phyloP scores from a whole-genome alignment of 2,797 vertebrate genomes.

The Chaenodraco wilsoni region DNA sequence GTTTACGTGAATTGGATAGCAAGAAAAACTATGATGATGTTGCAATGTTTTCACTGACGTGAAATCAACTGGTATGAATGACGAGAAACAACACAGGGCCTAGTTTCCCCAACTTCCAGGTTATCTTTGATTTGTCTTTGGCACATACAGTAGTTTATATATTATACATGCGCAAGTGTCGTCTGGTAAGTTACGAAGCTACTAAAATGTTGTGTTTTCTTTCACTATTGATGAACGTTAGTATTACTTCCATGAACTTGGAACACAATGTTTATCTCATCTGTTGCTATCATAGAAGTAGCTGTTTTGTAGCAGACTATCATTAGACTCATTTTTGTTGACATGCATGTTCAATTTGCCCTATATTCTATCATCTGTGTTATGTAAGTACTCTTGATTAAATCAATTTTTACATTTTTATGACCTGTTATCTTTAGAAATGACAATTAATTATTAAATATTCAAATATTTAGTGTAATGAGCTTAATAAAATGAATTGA shows the following conservation, averaged over 20 bases:
- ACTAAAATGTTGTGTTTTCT: background rate
- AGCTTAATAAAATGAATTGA: background rate
- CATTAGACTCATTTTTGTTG: background rate
- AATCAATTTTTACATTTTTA: background rate
- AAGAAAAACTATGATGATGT: constrained; percentile 45
- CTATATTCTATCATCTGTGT: background rate
- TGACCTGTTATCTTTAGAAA: background rate
- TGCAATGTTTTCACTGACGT: constrained; percentile 65
- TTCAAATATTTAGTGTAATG: background rate
- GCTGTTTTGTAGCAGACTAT: constrained; percentile 11
- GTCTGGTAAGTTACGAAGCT: background rate
- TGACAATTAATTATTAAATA: background rate
- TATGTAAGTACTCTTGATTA: background rate
- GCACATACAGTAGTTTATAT: background rate
- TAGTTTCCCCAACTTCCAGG: constrained; percentile 26
- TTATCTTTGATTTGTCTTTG: constrained; percentile 23
- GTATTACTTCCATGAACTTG: constrained; percentile 36
- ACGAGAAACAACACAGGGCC: constrained; percentile 67
- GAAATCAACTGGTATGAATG: constrained; percentile 68
- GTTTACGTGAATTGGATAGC: constrained; percentile 4
- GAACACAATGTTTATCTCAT: constrained; percentile 35
- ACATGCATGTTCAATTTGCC: background rate
- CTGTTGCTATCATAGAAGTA: constrained; percentile 47
- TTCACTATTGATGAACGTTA: constrained; percentile 1
- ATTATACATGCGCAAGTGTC: background rate